Evolutionary conservation across 2,888 invertebrate genomes (phyloP), one percentile per base, ranked within the genome.

Genomic region (Xylota segnis): DNA sequence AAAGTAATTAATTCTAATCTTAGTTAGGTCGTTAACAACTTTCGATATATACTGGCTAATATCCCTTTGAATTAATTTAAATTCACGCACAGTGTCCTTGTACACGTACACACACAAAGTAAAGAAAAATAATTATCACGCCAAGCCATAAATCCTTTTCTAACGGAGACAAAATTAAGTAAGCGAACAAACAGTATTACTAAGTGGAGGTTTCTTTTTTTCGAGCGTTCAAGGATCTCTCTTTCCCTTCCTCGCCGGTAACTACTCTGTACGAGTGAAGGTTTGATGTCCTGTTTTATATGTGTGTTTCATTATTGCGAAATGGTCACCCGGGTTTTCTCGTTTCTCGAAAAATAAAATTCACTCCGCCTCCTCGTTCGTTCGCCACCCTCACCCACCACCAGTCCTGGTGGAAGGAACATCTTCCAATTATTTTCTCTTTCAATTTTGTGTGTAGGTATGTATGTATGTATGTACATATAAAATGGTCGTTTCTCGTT

Each of bases 381-480:
- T 27, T 27, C 16, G 7, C n/a, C 5, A 18, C 12, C 43, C 14
- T 34, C 18, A 10, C 32, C 3, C 2, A 9, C 77, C 52, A 32
- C 1, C 32, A 10, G 16, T 5, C 10, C 34, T n/a, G 45, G 3
- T 3, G 12, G 10, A 43, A 65, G 50, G 56, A 59, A 72, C 56
- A 45, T 32, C 56, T 79, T 78, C 63, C 79, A 83, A 79, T 79
- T 79, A 83, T 74, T 74, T 83, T 83, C 74, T 74, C 68, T 83
- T 79, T 68, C 72, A 66, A 79, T 68, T 76, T 74, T 66, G 45
- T 47, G n/a, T 58, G 16, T 58, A 43, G 43, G 43, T 14, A 34
- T 5, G 32, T 32, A 32, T 1, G 37, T 66, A 79, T 5, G 10
- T 61, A 37, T 12, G 32, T 71, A 32, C 5, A 63, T 37, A 81